Conservation (phyloP, 2,113 vertebrate species). For the Sorex araneus region DNA sequence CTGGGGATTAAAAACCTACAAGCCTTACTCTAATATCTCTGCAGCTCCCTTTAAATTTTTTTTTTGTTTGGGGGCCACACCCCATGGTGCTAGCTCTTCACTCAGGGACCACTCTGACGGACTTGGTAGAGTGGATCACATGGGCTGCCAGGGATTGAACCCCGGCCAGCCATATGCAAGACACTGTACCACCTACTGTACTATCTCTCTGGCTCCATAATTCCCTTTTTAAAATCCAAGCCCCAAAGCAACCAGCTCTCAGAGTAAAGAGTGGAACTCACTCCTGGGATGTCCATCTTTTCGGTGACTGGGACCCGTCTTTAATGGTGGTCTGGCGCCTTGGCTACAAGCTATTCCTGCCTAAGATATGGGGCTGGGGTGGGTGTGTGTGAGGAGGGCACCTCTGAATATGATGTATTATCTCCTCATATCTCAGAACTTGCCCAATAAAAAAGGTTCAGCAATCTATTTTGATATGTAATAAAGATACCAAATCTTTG, state of each 20-base stretch:
- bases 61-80: no score
- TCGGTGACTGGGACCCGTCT: background rate
- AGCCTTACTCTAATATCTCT: no score
- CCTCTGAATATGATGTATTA: background rate
- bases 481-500: slow-evolving; percentile 72
- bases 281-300: background rate
- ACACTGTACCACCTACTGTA: no score
- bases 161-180: no score
- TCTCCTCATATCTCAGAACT: background rate
- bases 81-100: no score
- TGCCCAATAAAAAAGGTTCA: background rate
- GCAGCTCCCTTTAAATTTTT: no score
- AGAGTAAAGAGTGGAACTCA: background rate
- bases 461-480: slow-evolving; percentile 61
- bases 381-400: background rate
- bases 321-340: background rate
- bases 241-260: background rate
- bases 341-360: background rate
- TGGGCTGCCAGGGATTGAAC: no score
- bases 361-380: background rate
- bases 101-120: no score
- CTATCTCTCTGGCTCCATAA: no score
- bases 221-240: background rate
- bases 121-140: no score
- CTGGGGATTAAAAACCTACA: no score